A percentile compares a stretch with the other conserved stretches of the same genome.
These are phyloP conservation scores for Himalopsyche tibetana DNA, from an alignment of 2,888 invertebrate species.

Conservation along the genomic window DNA sequence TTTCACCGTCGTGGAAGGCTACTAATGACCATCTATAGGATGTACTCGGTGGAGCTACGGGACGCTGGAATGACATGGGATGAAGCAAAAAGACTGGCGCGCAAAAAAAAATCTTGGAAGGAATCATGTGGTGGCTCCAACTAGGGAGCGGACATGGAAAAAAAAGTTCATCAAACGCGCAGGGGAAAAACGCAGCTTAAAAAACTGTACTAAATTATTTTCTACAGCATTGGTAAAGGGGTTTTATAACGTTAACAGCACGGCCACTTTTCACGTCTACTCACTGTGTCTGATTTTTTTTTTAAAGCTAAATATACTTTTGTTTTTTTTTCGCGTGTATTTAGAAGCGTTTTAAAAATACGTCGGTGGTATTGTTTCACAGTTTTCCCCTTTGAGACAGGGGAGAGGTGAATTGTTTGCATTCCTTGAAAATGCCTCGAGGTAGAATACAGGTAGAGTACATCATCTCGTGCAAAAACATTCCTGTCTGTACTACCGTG, in stretches of 20 bases:
- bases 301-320: neutral
- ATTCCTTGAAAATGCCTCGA: conserved; percentile 14
- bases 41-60: too few species aligned
- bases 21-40: too few species aligned
- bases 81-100: too few species aligned
- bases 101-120: too few species aligned
- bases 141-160: too few species aligned
- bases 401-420: conserved; percentile 5
- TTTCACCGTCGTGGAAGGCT: too few species aligned
- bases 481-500: conserved; percentile 8
- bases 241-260: neutral
- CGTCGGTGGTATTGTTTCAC: neutral
- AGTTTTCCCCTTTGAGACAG: conserved; percentile 12
- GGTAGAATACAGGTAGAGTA: conserved; percentile 3
- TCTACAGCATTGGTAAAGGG: neutral
- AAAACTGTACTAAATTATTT: too few species aligned
- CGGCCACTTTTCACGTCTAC: neutral
- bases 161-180: too few species aligned
- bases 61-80: too few species aligned
- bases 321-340: neutral
- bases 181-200: too few species aligned
- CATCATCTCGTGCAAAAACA: conserved; percentile 10
- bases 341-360: conserved; percentile 1
- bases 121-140: too few species aligned
- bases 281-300: neutral